Base-by-base conservation (phyloP, 1,140 invertebrate genomes). In the Phenacoccus solenopsis region DNA sequence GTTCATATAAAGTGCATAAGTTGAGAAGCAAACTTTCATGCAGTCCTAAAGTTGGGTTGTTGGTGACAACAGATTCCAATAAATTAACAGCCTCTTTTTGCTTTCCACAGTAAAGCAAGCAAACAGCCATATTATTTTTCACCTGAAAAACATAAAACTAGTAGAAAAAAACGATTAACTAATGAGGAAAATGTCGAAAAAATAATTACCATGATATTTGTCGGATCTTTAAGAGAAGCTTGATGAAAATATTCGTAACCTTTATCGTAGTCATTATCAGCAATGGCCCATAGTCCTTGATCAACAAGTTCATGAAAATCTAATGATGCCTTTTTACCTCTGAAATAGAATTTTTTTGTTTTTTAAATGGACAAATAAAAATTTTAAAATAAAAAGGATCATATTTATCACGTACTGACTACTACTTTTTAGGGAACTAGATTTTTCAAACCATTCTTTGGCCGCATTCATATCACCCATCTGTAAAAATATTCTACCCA, bases 101-200 rank as follows among this genome's bases (percentile, higher is more conserved):
- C 73, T 88, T 86, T 0, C 94, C 94, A 72, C 88, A 88, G 76
- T 96, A 97, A 0, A 98, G 81, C 1, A 93, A 83, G 77, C 94
- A 96, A 0, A 96, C 93, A 1, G 92, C 88, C 84, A 95, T 88
- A 74, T 98, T 98, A 79, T 97, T 97, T 0, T 90, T 81, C 21
- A 92, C 82, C 86, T 87, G 78, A 16, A 16, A 49, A 9, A 28
- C 79, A 80, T 69, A n/a, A n/a, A 67, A 20, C 61, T 0, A 27
- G 22, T 32, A 64, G 9, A 56, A 10, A 22, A 22, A 10, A 49
- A 71, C 1, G 32, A n/a, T n/a, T n/a, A n/a, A n/a, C n/a, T 28
- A 64, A 12, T 64, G 3, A 12, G 57, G 13, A 74, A 69, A 68
- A 69, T 68, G 76, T n/a, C 10, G 10, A 64, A 25, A 9, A 28